These are phyloP conservation scores for Phyllostomus discolor DNA, from an alignment of 2,113 vertebrate species.

Conservation along the genomic window DNA sequence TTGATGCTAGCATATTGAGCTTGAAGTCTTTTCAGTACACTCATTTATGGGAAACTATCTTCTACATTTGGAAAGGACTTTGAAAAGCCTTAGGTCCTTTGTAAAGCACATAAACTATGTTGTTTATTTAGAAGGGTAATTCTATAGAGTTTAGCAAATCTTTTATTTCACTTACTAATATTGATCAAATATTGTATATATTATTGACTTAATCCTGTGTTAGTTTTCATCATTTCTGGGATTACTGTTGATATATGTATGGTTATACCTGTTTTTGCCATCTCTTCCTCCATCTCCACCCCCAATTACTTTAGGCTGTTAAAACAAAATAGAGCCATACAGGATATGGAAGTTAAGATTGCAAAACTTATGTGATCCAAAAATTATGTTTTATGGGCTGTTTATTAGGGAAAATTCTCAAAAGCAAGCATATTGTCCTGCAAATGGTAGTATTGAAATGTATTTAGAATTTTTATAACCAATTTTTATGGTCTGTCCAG, in stretches of 20 bases:
- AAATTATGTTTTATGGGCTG: not conserved
- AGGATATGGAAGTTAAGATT: not conserved
- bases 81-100: not conserved
- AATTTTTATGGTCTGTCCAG: not conserved
- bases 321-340: not conserved
- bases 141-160: not conserved
- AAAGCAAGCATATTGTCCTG: not conserved
- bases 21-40: not conserved
- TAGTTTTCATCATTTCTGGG: not conserved
- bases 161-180: not conserved
- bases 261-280: not conserved
- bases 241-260: not conserved
- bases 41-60: not conserved
- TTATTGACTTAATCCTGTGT: not conserved
- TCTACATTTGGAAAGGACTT: not conserved
- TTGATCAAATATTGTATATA: not conserved
- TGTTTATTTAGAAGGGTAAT: not conserved
- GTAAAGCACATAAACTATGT: not conserved
- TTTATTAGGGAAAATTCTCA: not conserved
- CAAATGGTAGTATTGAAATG: not conserved
- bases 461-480: not conserved
- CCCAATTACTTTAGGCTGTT: not conserved
- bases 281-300: fast-evolving
- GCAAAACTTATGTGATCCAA: not conserved
- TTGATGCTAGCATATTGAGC: not conserved